A percentile compares a stretch with the other conserved stretches of the same genome.
phyloP scores from a whole-genome alignment of 1,140 invertebrate species.

The Cyrtorhinus lividipennis region DNA sequence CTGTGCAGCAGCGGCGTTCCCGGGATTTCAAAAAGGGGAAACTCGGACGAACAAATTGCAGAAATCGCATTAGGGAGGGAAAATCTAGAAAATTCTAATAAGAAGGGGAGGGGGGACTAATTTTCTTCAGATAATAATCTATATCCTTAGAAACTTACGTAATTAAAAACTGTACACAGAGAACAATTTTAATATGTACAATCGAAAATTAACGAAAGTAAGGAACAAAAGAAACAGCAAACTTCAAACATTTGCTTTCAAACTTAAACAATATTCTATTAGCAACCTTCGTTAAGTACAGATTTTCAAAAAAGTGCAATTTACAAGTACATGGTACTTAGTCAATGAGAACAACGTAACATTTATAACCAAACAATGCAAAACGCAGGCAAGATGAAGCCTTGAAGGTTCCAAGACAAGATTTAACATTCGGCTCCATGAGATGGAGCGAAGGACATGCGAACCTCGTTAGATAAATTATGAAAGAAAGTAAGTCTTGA shows the following conservation, averaged over 20 bases:
- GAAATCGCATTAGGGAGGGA: neutral
- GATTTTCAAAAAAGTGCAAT: constrained; percentile 13
- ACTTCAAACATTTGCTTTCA: neutral
- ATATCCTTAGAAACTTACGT: constrained; percentile 9
- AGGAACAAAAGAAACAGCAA: constrained; percentile 19
- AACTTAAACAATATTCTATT: constrained; percentile 2
- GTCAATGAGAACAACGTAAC: neutral
- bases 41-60: neutral
- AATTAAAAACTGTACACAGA: constrained; percentile 19
- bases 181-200: constrained; percentile 18
- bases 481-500: too few species aligned
- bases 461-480: too few species aligned
- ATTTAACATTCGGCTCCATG: too few species aligned
- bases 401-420: too few species aligned
- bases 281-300: constrained; percentile 16
- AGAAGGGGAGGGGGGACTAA: constrained; percentile 9
- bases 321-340: constrained; percentile 20
- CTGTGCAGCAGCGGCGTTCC: neutral
- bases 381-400: constrained; percentile 8
- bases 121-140: constrained; percentile 12
- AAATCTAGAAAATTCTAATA: constrained; percentile 10
- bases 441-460: too few species aligned
- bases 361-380: constrained; percentile 1
- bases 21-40: neutral
- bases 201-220: constrained; percentile 19